Percentiles rank a stretch among this genome's conserved stretches.
Evolutionary conservation across 2,888 invertebrate species (phyloP).

Genomic region (Calliscelio sp.): DNA sequence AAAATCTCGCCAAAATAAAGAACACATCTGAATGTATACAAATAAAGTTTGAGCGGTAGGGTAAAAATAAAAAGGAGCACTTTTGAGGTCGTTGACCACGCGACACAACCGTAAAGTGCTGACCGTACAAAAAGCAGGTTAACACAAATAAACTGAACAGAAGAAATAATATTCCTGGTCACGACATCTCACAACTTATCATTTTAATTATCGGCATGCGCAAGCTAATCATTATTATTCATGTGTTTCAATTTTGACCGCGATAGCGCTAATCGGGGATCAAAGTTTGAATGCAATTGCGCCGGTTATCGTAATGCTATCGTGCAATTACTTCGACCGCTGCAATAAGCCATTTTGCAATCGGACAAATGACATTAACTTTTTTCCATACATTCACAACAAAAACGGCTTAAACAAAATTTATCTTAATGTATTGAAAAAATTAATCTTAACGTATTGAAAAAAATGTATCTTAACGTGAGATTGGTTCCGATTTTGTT

Average conservation of each 20-base stretch:
- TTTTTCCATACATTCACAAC: no score
- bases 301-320: constrained; percentile 30
- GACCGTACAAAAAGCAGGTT: not conserved
- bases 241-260: no score
- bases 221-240: constrained; percentile 29
- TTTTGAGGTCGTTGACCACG: constrained; percentile 64
- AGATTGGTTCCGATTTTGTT: no score
- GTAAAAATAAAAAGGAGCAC: constrained; percentile 39
- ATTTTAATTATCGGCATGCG: not conserved
- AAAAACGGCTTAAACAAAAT: no score
- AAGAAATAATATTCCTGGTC: no score
- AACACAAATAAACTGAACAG: no score
- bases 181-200: no score
- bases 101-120: constrained; percentile 30
- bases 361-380: not conserved
- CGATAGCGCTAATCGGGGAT: constrained; percentile 50
- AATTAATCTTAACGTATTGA: no score
- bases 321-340: no score
- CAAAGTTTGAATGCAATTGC: constrained; percentile 61
- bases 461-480: no score
- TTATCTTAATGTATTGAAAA: no score
- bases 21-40: constrained; percentile 40
- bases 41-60: constrained; percentile 39
- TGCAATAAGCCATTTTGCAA: no score
- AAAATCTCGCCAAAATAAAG: constrained; percentile 31